Base-by-base conservation (phyloP, 2,888 invertebrate genomes). In the Drosophila neotestacea region DNA sequence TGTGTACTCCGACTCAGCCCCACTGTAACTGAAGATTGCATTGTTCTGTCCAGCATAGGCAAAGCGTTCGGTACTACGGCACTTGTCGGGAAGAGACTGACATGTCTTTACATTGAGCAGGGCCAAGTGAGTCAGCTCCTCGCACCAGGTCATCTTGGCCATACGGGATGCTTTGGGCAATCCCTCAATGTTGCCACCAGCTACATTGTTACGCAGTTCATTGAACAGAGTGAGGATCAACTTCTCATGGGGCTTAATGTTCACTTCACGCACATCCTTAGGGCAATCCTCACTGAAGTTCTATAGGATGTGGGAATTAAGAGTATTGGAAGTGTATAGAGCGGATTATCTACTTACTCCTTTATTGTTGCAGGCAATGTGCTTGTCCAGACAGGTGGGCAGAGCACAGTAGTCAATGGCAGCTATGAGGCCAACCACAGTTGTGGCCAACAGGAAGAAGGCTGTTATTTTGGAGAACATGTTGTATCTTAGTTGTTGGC, bases 131-230 rank as follows among this genome's bases (percentile, higher is more conserved):
- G 79, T 54, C 5, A 85, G 75, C 54, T 85, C 85, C 28, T 78
- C 70, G 51, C 78, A 77, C 85, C 85, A 85, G 1, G 66, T 50
- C 79, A 85, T 85, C 60, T 85, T 81, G 10, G 85, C 85, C 85
- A 85, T 85, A 6, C 85, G 83, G 0, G 51, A 56, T 4, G 82
- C 82, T 34, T 73, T 82, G 7, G 82, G 79, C 2, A 80, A 13
- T 4, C 76, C 74, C 5, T 78, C 78, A 32, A 77, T 47, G 0
- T 13, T 9, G 4, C 81, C 81, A 4, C 80, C 73, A 16, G 81
- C 83, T 6, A 82, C 66, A 2, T 51, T 75, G 36, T 82, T 78
- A 1, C 81, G 76, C 9, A 83, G 34, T 9, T 78, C 80, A 44
- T 82, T 82, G 32, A 82, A 83, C 2, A 80, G 51, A 0, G 61